These are phyloP conservation scores for Eupithecia inturbata DNA, from an alignment of 2,888 invertebrate genomes.

Conservation along the genomic window DNA sequence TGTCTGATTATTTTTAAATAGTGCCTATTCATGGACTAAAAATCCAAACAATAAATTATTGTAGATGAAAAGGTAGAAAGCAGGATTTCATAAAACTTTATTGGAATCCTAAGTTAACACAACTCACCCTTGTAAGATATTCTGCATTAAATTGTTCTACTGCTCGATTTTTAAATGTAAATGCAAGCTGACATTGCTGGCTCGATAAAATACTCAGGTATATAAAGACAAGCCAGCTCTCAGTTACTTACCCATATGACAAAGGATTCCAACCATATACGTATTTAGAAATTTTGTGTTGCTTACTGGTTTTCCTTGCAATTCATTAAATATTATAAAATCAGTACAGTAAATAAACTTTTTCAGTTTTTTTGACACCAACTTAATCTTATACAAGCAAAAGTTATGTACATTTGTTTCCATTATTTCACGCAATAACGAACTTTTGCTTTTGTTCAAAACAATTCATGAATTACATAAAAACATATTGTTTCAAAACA, in stretches of 20 bases:
- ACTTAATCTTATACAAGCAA: background rate
- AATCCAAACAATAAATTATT: no score
- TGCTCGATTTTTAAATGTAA: constrained; percentile 34
- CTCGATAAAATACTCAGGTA: background rate
- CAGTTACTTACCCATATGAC: background rate
- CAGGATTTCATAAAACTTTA: background rate
- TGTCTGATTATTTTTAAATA: no score
- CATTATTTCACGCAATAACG: background rate
- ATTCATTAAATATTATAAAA: background rate
- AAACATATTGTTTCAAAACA: constrained; percentile 22
- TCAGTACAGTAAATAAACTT: no score
- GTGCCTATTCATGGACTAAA: no score
- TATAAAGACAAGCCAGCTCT: background rate
- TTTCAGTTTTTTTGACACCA: background rate
- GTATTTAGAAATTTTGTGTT: background rate
- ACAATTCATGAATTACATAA: constrained; percentile 17
- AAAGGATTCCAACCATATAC: background rate
- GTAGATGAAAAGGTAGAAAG: no score
- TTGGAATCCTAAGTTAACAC: background rate
- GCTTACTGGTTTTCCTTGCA: background rate
- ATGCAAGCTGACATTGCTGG: constrained; percentile 7
- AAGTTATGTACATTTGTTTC: background rate
- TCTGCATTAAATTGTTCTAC: constrained; percentile 24
- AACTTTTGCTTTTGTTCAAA: constrained; percentile 10
- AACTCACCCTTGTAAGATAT: constrained; percentile 5